Conservation (phyloP, 2,888 invertebrate species). For the Melanophora roralis region DNA sequence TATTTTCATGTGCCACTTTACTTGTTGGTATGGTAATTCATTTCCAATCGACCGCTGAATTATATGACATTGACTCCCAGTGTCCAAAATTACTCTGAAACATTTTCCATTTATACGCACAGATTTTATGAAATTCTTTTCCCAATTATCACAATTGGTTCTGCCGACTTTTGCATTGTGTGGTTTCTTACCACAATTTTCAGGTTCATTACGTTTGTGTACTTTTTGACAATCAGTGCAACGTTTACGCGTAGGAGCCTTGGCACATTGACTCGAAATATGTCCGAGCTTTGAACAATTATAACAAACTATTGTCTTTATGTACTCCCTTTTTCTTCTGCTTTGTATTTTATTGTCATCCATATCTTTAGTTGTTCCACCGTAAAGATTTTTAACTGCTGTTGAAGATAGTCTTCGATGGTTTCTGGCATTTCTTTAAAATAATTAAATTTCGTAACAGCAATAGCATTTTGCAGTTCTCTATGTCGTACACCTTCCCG, state of each 20-base stretch:
- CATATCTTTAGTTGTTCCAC: too few species aligned
- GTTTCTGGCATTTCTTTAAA: too few species aligned
- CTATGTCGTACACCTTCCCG: too few species aligned
- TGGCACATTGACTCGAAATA: constrained; percentile 35
- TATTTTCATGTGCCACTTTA: constrained; percentile 20
- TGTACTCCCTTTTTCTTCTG: neutral
- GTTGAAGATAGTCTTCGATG: too few species aligned
- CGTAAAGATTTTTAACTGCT: too few species aligned
- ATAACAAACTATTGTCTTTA: constrained; percentile 21
- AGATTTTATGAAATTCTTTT: neutral
- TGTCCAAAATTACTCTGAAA: constrained; percentile 24
- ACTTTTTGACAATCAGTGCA: constrained; percentile 42
- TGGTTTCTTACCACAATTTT: constrained; percentile 29
- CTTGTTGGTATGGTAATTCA: neutral
- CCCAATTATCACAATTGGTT: neutral
- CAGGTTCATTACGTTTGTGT: constrained; percentile 21
- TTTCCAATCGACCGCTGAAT: neutral
- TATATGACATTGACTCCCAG: constrained; percentile 45
- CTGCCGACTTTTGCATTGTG: constrained; percentile 8
- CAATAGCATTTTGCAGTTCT: too few species aligned
- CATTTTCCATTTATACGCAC: neutral
- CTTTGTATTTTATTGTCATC: too few species aligned
- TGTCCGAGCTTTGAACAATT: constrained; percentile 46
- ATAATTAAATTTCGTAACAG: too few species aligned
- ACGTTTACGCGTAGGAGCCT: constrained; percentile 15